phyloP scores from a whole-genome alignment of 64 coral and sea anemone species.

The Montipora cactus region DNA sequence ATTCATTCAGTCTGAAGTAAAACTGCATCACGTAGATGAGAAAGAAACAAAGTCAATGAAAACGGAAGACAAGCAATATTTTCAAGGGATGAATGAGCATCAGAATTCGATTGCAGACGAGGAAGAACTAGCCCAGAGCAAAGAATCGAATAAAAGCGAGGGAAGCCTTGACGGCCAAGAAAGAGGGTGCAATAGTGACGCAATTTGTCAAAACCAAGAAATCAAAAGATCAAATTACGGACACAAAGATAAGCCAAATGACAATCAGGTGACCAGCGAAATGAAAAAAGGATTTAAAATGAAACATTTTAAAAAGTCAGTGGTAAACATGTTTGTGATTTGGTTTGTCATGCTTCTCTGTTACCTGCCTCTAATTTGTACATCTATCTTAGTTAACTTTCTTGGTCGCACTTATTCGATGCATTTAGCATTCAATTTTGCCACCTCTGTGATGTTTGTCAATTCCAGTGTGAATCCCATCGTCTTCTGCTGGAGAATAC shows the following conservation, averaged over 20 bases:
- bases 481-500: constrained; percentile 39
- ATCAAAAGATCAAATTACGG: not conserved
- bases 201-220: not conserved
- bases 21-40: not conserved
- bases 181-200: not conserved
- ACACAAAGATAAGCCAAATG: not conserved
- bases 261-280: not conserved
- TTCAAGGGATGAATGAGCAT: not conserved
- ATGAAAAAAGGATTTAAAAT: constrained; percentile 7
- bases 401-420: constrained; percentile 10
- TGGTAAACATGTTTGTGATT: constrained; percentile 42
- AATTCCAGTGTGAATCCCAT: constrained; percentile 35
- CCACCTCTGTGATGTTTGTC: constrained; percentile 42
- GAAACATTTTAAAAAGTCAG: constrained; percentile 37
- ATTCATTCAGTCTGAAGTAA: not conserved
- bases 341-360: constrained; percentile 39
- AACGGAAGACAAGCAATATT: too few species aligned
- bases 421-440: constrained; percentile 37
- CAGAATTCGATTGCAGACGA: not conserved
- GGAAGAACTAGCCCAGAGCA: too few species aligned
- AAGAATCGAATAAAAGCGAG: not conserved
- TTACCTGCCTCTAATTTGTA: constrained; percentile 24
- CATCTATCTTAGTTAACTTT: not conserved
- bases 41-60: not conserved
- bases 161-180: not conserved